Evolutionary conservation across 2,888 invertebrate genomes (phyloP), one percentile per base, ranked within the genome.

Genomic region (Hyposoter didymator): DNA sequence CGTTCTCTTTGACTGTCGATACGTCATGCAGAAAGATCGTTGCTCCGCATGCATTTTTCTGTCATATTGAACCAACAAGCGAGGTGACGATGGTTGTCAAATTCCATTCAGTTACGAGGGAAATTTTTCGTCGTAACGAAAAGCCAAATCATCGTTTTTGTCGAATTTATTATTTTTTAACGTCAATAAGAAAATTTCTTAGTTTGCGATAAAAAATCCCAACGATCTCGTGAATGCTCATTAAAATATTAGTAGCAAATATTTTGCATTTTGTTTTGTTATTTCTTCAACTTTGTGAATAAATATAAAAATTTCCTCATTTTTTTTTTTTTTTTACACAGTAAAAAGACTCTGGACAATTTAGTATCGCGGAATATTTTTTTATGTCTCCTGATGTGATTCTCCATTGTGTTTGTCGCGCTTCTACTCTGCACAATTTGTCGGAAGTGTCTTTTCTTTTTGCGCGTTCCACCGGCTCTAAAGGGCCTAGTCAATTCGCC

Each of bases 1-100:
- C 75, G 12, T 47, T 52, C 66, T 72, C 74, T 84, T 75, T 43
- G 70, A 81, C 67, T 19, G 73, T 81, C 69, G 59, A 35, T 74
- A 52, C 73, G 67, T 62, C 62, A 22, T 17, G 32, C 47, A 69
- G 45, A 45, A 59, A 45, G 32, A 70, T 47, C 17, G n/a, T 35
- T 32, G 10, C 39, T 14, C 28, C 19, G 32, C 8, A 28, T 49
- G 6, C 52, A n/a, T 35, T 47, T 64, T 19, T 72, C n/a, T 72
- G 19, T 79, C 22, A n/a, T 4, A 72, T n/a, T 52, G 67, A 35
- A 43, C 74, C 74, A 62, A 39, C 59, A 55, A 70, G n/a, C n/a
- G 66, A 69, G 49, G 45, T 52, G 62, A 69, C 66, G 73, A 45
- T 47, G 69, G 32, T 47, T 47, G 47, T 5, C 17, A 69, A 69